phyloP scores from a whole-genome alignment of 2,797 vertebrate species.

The Alauda arvensis region DNA sequence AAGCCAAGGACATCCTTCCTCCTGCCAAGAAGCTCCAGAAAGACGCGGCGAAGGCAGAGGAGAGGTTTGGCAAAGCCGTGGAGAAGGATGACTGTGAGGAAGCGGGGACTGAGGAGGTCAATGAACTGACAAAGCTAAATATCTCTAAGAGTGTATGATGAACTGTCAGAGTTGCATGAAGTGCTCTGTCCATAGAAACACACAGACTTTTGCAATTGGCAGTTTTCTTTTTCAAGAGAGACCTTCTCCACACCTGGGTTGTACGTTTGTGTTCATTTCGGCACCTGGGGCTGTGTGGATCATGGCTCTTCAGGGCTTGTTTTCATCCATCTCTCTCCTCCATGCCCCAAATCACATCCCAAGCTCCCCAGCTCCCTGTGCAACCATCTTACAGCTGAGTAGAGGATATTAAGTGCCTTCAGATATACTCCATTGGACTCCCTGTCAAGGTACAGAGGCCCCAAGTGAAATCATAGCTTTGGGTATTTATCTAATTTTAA shows the following conservation, averaged over 20 bases:
- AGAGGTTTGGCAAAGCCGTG: constrained; percentile 49
- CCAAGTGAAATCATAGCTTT: constrained; percentile 63
- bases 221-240: constrained; percentile 54
- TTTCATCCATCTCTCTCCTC: constrained; percentile 56
- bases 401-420: constrained; percentile 92
- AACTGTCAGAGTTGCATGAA: constrained; percentile 44
- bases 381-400: constrained; percentile 71
- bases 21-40: constrained; percentile 64
- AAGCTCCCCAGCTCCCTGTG: constrained; percentile 44
- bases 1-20: constrained; percentile 57
- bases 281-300: constrained; percentile 77
- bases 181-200: constrained; percentile 62
- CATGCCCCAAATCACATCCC: constrained; percentile 35
- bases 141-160: constrained; percentile 68
- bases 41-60: constrained; percentile 39
- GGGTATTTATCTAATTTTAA: constrained; percentile 64
- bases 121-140: constrained; percentile 86
- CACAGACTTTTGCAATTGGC: constrained; percentile 43
- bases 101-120: constrained; percentile 55
- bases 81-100: constrained; percentile 63
- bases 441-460: constrained; percentile 59
- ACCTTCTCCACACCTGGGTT: constrained; percentile 47
- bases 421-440: constrained; percentile 68
- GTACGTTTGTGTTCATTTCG: constrained; percentile 56
- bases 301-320: constrained; percentile 72